These are phyloP conservation scores for Falco novaeseelandiae DNA, from an alignment of 2,797 vertebrate species.

Conservation along the genomic window DNA sequence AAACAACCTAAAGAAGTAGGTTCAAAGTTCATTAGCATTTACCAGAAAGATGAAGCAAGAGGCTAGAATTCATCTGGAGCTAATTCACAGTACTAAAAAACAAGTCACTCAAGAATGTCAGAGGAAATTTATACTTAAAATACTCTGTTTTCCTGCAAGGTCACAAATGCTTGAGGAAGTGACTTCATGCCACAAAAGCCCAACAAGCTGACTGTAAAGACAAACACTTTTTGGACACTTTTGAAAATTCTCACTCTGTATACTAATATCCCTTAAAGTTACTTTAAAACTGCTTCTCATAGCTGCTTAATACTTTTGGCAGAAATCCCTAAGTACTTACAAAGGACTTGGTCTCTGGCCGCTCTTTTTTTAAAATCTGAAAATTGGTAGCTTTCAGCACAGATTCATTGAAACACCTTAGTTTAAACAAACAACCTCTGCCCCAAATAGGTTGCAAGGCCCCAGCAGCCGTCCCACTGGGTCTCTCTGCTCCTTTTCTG, in stretches of 20 bases:
- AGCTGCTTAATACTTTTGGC: neutral
- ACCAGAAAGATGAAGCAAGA: neutral
- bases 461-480: neutral
- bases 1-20: neutral
- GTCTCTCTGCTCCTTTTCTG: neutral
- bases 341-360: neutral
- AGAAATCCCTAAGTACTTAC: neutral
- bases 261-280: neutral
- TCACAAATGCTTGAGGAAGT: conserved; percentile 17
- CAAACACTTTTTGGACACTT: neutral
- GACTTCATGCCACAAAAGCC: neutral
- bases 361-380: neutral
- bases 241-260: neutral
- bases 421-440: neutral
- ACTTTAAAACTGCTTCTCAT: neutral
- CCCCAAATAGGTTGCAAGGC: neutral
- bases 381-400: neutral
- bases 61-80: neutral
- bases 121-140: conserved; percentile 42
- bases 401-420: neutral
- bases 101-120: conserved; percentile 32
- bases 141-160: neutral
- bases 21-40: conserved; percentile 24
- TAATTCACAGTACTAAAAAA: conserved; percentile 10
- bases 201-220: neutral